phyloP scores from a whole-genome alignment of 2,797 vertebrate species.

The Semotilus atromaculatus region DNA sequence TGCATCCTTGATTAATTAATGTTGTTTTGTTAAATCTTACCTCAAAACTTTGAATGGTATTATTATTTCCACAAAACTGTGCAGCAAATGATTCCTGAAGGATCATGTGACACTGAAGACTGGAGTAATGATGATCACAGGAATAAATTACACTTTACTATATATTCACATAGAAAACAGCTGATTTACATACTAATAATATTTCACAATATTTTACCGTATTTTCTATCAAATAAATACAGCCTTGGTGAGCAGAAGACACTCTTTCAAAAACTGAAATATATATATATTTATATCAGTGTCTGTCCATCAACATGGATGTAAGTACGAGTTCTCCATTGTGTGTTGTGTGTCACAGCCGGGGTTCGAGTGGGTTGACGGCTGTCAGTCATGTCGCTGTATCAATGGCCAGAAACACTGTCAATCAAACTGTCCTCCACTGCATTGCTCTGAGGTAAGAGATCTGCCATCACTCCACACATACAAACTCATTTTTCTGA shows the following conservation, averaged over 20 bases:
- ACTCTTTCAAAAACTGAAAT: neutral
- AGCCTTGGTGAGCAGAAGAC: neutral
- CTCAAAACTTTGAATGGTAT: too few relatives aligned
- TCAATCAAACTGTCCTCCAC: conserved; percentile 72
- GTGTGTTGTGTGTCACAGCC: conserved; percentile 71
- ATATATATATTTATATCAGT: neutral
- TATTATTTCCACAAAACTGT: too few relatives aligned
- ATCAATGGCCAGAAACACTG: conserved; percentile 79
- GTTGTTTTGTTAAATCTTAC: too few relatives aligned
- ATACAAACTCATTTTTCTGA: neutral
- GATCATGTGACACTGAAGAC: neutral
- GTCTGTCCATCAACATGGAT: conserved; percentile 29
- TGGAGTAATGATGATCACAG: neutral
- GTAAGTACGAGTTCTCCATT: conserved; percentile 43
- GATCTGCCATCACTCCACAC: neutral
- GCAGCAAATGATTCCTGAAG: too few relatives aligned
- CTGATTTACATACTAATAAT: neutral
- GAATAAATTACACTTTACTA: neutral
- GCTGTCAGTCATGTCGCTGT: conserved; percentile 82
- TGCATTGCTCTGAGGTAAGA: conserved; percentile 84
- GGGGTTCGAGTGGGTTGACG: conserved; percentile 83
- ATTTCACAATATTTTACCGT: neutral
- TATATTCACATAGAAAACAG: neutral
- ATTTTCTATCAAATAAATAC: neutral
- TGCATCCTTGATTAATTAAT: too few relatives aligned